phyloP scores from a whole-genome alignment of 2,888 invertebrate genomes.

The Apotomis betuletana region DNA sequence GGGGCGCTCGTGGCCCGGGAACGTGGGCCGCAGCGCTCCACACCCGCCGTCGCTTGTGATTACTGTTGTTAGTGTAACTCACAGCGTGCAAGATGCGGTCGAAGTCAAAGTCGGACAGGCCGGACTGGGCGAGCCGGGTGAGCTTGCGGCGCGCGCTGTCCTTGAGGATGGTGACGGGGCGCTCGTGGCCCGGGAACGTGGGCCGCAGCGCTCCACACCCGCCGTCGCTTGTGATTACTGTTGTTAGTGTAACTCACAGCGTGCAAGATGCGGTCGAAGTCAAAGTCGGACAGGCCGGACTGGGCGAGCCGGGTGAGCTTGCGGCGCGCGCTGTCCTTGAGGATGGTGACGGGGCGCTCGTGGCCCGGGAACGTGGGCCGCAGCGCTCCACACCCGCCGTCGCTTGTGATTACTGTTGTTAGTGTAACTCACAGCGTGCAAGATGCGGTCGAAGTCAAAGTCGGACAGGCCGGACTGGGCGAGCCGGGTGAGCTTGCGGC shows the following conservation, averaged over 20 bases:
- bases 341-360: constrained; percentile 75
- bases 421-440: constrained; percentile 80
- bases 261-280: constrained; percentile 87
- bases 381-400: constrained; percentile 51
- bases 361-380: constrained; percentile 51
- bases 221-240: neutral
- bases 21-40: constrained; percentile 54
- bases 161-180: constrained; percentile 81
- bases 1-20: constrained; percentile 47
- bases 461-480: constrained; percentile 87
- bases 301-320: constrained; percentile 86
- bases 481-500: constrained; percentile 84
- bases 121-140: constrained; percentile 85
- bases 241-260: constrained; percentile 72
- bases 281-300: constrained; percentile 88
- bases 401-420: too few relatives aligned
- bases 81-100: constrained; percentile 86
- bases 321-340: constrained; percentile 82
- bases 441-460: constrained; percentile 88
- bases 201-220: constrained; percentile 54
- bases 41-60: constrained; percentile 37
- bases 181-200: constrained; percentile 48
- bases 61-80: constrained; percentile 47
- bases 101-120: constrained; percentile 88
- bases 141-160: constrained; percentile 85